Base-by-base conservation (phyloP, 2,797 vertebrate genomes). In the Schizothorax lantsangensis region DNA sequence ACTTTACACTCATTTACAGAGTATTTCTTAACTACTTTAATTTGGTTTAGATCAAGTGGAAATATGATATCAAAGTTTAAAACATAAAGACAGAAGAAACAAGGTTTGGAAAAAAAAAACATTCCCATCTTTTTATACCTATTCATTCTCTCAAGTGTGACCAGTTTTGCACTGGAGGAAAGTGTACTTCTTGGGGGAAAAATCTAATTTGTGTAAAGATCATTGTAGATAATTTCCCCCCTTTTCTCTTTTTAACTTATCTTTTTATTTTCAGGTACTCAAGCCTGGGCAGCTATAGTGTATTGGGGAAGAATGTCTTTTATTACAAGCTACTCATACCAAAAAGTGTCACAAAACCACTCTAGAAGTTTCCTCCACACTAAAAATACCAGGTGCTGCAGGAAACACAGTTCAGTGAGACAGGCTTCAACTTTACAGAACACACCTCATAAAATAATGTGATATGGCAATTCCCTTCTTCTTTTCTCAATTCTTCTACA, bases 401-500 rank as follows among this genome's bases (percentile, higher is more conserved):
- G n/a, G 33, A 84, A 30, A 72, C 72, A 75, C 2, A 43, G 52
- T 52, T 1, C 57, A 38, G 12, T 47, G 26, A 62, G 40, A 66
- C 47, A 49, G 7, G 19, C 54, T 64, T 84, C 21, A 59, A 10
- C 3, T 62, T 45, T 64, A 36, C 21, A 49, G 12, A 77, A 47
- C 43, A 52, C 83, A 40, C 83, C 72, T 77, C 23, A 49, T 77
- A 64, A 77, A 84, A 84, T 84, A 77, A 64, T 47, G 71, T 7
- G 54, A 26, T 17, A 19, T 4, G 45, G 59, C 23, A 77, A 77
- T 66, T 17, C 43, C 72, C 57, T n/a, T n/a, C n/a, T n/a, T n/a
- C n/a, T n/a, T n/a, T n/a, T n/a, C n/a, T n/a, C n/a, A n/a, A n/a
- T n/a, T n/a, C n/a, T n/a, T n/a, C n/a, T n/a, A n/a, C n/a, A n/a